A percentile compares a stretch with the other conserved stretches of the same genome.
Evolutionary conservation across 1,140 invertebrate species (phyloP).

Genomic region (Thalassaphorura encarpata): DNA sequence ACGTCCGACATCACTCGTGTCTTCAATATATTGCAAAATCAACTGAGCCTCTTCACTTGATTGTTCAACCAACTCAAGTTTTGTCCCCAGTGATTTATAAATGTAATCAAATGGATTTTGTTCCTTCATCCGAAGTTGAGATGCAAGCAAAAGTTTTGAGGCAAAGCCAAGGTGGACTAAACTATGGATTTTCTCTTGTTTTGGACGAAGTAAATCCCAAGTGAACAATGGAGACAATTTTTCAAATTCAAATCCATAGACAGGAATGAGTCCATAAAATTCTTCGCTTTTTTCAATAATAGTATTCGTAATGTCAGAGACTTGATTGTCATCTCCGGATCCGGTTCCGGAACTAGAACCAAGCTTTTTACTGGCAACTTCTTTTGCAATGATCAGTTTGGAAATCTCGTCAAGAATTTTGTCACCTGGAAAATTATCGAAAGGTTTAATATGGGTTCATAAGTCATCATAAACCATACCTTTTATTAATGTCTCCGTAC

Average conservation of each 20-base stretch:
- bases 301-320: conserved; percentile 3
- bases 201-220: conserved; percentile 34
- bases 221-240: conserved; percentile 38
- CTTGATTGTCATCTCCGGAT: not conserved
- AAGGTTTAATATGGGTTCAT: not conserved
- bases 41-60: conserved; percentile 38
- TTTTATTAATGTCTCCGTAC: conserved; percentile 7
- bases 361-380: conserved; percentile 26
- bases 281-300: conserved; percentile 39
- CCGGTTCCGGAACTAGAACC: no score
- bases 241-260: conserved; percentile 39
- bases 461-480: no score
- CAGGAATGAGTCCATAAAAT: conserved; percentile 42
- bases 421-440: not conserved
- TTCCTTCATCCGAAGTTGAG: conserved; percentile 33
- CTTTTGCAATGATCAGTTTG: conserved; percentile 21
- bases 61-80: conserved; percentile 35
- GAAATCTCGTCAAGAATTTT: conserved; percentile 19
- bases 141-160: conserved; percentile 38
- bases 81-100: conserved; percentile 38
- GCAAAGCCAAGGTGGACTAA: conserved; percentile 39
- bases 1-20: conserved; percentile 32
- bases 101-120: conserved; percentile 43
- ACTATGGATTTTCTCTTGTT: conserved; percentile 35
- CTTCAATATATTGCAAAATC: conserved; percentile 42